Evolutionary conservation across 2,888 invertebrate species (phyloP).

Genomic region (Amphipoea lucens): DNA sequence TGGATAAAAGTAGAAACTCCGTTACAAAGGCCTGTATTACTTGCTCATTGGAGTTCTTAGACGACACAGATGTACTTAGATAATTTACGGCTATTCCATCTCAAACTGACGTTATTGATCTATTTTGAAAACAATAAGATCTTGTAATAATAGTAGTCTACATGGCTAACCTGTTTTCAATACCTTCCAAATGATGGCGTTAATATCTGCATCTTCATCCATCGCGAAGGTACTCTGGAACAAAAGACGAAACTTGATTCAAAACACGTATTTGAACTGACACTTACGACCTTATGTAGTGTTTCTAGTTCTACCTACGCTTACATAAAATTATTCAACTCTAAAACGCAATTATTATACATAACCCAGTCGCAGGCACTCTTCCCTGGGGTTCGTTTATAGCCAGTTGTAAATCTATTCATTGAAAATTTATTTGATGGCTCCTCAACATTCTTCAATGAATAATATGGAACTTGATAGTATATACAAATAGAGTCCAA

Average conservation of each 20-base stretch:
- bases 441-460: conserved; percentile 46
- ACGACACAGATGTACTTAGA: conserved; percentile 5
- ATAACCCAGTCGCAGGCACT: conserved; percentile 68
- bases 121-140: conserved; percentile 38
- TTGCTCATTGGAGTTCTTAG: conserved; percentile 6
- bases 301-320: conserved; percentile 46
- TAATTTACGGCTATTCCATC: conserved; percentile 17
- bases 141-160: conserved; percentile 24
- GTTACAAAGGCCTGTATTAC: conserved; percentile 34
- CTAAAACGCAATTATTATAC: conserved; percentile 58
- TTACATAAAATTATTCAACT: conserved; percentile 55
- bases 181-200: conserved; percentile 69
- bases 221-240: conserved; percentile 70
- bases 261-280: conserved; percentile 28
- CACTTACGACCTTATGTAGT: conserved; percentile 36
- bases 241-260: conserved; percentile 57
- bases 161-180: conserved; percentile 69
- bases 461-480: conserved; percentile 50
- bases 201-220: conserved; percentile 71
- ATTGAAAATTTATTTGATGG: conserved; percentile 72
- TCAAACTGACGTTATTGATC: conserved; percentile 16
- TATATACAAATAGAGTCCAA: conserved; percentile 55
- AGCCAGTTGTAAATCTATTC: conserved; percentile 76
- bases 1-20: conserved; percentile 43
- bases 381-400: conserved; percentile 74